A percentile compares a stretch with the other conserved stretches of the same genome.
Conservation (phyloP, 2,888 invertebrate genomes). For the Celastrina argiolus region DNA sequence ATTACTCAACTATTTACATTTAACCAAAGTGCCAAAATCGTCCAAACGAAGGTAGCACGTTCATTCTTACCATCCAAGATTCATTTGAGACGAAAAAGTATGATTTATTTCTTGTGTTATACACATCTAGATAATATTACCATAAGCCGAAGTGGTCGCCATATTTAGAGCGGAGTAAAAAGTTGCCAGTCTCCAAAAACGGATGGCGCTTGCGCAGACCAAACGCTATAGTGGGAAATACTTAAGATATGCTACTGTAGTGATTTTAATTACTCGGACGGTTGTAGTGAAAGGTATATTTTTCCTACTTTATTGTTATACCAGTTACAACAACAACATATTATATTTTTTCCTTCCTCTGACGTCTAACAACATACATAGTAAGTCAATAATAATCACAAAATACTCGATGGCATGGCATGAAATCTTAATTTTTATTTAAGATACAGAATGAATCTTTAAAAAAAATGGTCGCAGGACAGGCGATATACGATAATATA, state of each 20-base stretch:
- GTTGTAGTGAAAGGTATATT: conserved; percentile 28
- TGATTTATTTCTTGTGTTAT: conserved; percentile 37
- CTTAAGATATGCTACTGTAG: conserved; percentile 52
- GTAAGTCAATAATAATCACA: neutral
- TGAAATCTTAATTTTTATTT: no score
- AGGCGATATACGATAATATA: no score
- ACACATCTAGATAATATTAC: conserved; percentile 60
- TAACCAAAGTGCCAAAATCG: neutral
- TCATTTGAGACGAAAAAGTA: conserved; percentile 33
- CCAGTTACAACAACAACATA: neutral
- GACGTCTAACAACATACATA: neutral
- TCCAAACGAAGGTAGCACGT: neutral
- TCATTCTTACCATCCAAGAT: neutral
- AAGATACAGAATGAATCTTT: no score
- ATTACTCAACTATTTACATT: no score
- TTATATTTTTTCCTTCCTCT: neutral
- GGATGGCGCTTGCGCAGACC: conserved; percentile 42
- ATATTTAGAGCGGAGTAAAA: conserved; percentile 52
- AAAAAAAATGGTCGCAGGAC: no score
- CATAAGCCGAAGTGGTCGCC: conserved; percentile 46
- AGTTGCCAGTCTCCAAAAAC: conserved; percentile 51
- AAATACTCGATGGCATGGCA: neutral
- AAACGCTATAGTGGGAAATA: conserved; percentile 52
- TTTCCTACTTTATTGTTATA: neutral
- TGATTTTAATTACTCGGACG: conserved; percentile 40